Evolutionary conservation across 2,888 invertebrate species (phyloP), one percentile per base, ranked within the genome.

Genomic region (Formica aserva): DNA sequence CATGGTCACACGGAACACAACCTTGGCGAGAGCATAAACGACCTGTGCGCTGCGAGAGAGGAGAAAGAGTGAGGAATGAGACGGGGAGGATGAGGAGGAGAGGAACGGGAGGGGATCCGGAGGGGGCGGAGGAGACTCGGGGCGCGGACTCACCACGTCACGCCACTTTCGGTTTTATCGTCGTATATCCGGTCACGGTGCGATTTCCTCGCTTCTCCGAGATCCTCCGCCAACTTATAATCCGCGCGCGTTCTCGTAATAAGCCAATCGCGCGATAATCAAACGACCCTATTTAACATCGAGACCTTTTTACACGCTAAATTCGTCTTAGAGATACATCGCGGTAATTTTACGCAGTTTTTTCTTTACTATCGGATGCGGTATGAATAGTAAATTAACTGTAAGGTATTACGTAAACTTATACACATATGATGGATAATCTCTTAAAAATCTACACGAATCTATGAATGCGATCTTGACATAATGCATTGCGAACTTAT

Each of bases 141-240:
- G 74, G 60, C 87, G 86, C 85, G 80, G 87, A 85, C 71, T 52
- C 52, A 52, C 86, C 85, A 85, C 89, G 90, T 89, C 89, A 90
- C 82, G 86, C 85, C 87, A 91, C 91, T 91, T 91, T 91, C 91
- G 88, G 90, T 91, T 91, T 91, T 91, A 91, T 91, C 91, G 89
- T 84, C 87, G 87, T 87, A 88, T 88, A 88, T 89, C 90, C 90
- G 89, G 89, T 72, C 89, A 84, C 84, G 62, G 62, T 55, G 82
- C 82, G 84, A 90, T 90, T 90, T 90, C 81, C 90, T 89, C 80
- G 88, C 80, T 18, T 29, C 29, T 66, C n/a, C 52, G 35, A 13
- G 83, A 72, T 77, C 80, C 60, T 77, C 38, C 55, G 62, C 13
- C 65, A 32, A 41, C 38, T 63, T 29, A 26, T 80, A 72, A 63